Conservation (phyloP, 2,888 invertebrate genomes). For the Drosophila sordidapex region DNA sequence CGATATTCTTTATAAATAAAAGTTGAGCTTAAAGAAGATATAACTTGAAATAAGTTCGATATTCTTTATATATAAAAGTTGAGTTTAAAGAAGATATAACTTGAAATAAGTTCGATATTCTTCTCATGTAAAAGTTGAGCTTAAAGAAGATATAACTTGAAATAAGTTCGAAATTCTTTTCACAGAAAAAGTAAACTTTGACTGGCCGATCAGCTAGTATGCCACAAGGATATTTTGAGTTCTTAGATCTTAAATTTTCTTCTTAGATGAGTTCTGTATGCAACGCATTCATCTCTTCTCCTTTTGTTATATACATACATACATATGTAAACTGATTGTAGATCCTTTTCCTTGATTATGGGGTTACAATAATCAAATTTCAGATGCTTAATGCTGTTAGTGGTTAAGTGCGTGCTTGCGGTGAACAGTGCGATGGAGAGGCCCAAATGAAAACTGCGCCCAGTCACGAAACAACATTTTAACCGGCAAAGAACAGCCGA, state of each 20-base stretch:
- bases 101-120: not conserved
- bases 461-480: conserved; percentile 54
- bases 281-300: not conserved
- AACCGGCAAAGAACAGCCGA: not conserved
- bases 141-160: not conserved
- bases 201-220: not conserved
- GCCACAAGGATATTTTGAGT: not conserved
- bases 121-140: not conserved
- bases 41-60: not conserved
- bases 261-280: not conserved
- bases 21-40: not conserved
- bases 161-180: not conserved
- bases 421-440: not conserved
- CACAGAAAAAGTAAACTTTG: not conserved
- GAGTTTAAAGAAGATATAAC: not conserved
- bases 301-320: not conserved
- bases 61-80: too few species aligned
- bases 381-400: conserved; percentile 13
- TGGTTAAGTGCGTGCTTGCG: conserved; percentile 6
- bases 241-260: too few species aligned
- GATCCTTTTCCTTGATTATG: conserved; percentile 28
- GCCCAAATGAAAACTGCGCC: conserved; percentile 36
- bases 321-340: not conserved
- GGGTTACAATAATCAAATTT: conserved; percentile 24
- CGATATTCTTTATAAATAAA: not conserved